Percentiles rank a stretch among this genome's conserved stretches.
These are phyloP conservation scores for Emmelina monodactyla DNA, from an alignment of 2,888 invertebrate genomes.

Conservation along the genomic window DNA sequence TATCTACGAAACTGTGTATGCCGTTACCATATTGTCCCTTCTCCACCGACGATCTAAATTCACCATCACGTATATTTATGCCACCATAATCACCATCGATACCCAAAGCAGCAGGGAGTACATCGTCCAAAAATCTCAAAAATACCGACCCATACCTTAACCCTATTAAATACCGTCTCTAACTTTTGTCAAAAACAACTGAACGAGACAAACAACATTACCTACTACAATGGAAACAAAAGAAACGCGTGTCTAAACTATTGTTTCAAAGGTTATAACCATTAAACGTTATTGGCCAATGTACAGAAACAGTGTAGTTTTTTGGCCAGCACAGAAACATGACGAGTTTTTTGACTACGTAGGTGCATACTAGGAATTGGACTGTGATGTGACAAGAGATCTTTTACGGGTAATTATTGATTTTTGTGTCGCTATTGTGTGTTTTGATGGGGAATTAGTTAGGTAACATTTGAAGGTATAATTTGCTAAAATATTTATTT, in stretches of 20 bases:
- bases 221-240: slow-evolving; percentile 36
- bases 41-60: too few relatives aligned
- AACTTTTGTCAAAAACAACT: slow-evolving; percentile 26
- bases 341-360: slow-evolving; percentile 16
- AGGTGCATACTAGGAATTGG: not conserved
- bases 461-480: too few relatives aligned
- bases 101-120: slow-evolving; percentile 16
- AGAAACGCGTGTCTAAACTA: slow-evolving; percentile 24
- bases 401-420: not conserved
- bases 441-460: too few relatives aligned
- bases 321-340: slow-evolving; percentile 24
- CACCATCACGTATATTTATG: too few relatives aligned
- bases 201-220: slow-evolving; percentile 40
- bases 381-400: not conserved
- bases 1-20: too few relatives aligned
- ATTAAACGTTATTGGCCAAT: slow-evolving; percentile 35
- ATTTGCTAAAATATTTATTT: too few relatives aligned
- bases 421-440: not conserved
- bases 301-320: slow-evolving; percentile 28
- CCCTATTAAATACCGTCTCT: too few relatives aligned
- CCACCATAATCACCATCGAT: too few relatives aligned
- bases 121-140: too few relatives aligned
- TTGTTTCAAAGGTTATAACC: slow-evolving; percentile 47
- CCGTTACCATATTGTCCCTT: too few relatives aligned
- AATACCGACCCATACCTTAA: too few relatives aligned